Evolutionary conservation across 2,797 vertebrate genomes (phyloP).

Genomic region (Pantherophis alleghaniensis): DNA sequence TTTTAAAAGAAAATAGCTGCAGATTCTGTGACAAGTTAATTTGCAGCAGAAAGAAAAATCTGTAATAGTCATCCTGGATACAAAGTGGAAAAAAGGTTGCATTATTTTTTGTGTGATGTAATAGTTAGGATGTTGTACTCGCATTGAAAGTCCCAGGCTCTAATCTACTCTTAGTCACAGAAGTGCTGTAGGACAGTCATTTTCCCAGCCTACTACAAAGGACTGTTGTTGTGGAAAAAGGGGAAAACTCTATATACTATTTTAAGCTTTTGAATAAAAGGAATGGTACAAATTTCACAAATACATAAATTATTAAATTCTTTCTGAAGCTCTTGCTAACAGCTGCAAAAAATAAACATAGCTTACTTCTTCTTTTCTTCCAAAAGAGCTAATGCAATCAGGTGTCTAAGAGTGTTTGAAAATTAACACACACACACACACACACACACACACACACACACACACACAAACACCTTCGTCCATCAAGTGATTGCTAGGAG

Average conservation of each 20-base stretch:
- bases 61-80: background rate
- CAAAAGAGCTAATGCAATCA: background rate
- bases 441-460: no score
- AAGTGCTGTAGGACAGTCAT: background rate
- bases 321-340: background rate
- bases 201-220: background rate
- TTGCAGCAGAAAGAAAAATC: background rate
- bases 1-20: background rate
- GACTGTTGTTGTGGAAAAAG: background rate
- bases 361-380: background rate
- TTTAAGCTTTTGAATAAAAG: background rate
- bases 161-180: background rate
- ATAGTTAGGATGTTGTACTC: background rate
- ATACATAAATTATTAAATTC: background rate
- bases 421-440: background rate
- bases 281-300: background rate
- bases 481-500: background rate
- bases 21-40: background rate
- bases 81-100: background rate
- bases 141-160: background rate
- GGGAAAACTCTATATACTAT: background rate
- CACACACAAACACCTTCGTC: background rate
- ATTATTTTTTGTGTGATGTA: background rate
- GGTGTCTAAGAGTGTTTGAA: background rate
- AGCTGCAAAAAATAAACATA: background rate